Evolutionary conservation across 2,888 invertebrate genomes (phyloP).

Genomic region (Teinopalpus imperialis): DNA sequence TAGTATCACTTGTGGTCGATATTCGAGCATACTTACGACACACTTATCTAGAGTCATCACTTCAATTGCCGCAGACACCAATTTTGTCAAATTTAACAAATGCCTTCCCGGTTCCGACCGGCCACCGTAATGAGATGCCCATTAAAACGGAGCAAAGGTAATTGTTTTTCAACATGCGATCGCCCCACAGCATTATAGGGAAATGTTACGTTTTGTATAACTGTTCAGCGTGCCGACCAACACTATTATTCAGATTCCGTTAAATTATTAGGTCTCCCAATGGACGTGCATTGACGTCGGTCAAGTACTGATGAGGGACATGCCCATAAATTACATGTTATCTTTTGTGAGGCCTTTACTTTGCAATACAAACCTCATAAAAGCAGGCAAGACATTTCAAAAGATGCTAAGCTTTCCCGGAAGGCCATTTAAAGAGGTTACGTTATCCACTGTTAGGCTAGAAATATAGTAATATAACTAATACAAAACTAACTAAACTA

Average conservation of each 20-base stretch:
- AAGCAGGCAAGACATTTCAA: constrained; percentile 7
- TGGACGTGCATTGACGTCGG: constrained; percentile 13
- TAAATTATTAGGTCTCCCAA: constrained; percentile 22
- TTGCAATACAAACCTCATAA: constrained; percentile 18
- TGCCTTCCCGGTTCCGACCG: constrained; percentile 31
- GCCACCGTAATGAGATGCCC: constrained; percentile 37
- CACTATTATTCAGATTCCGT: constrained; percentile 24
- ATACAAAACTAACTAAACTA: too few species aligned
- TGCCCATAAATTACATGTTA: constrained; percentile 21
- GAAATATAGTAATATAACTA: too few species aligned
- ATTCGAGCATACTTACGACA: too few species aligned
- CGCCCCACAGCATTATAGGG: constrained; percentile 15
- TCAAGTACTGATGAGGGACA: constrained; percentile 13
- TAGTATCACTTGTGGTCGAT: too few species aligned
- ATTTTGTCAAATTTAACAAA: constrained; percentile 46
- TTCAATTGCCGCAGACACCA: constrained; percentile 33
- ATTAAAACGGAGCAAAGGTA: constrained; percentile 41
- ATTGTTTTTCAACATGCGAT: constrained; percentile 44
- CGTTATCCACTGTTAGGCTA: too few species aligned
- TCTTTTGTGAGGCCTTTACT: constrained; percentile 22
- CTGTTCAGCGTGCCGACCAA: constrained; percentile 11
- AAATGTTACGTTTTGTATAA: constrained; percentile 21
- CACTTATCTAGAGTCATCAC: background rate
- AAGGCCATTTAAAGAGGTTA: constrained; percentile 11
- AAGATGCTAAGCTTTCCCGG: constrained; percentile 10